Percentiles rank a stretch among this genome's conserved stretches.
These are phyloP conservation scores for Cladopsammia gracilis DNA, from an alignment of 64 coral and sea anemone genomes.

Conservation along the genomic window DNA sequence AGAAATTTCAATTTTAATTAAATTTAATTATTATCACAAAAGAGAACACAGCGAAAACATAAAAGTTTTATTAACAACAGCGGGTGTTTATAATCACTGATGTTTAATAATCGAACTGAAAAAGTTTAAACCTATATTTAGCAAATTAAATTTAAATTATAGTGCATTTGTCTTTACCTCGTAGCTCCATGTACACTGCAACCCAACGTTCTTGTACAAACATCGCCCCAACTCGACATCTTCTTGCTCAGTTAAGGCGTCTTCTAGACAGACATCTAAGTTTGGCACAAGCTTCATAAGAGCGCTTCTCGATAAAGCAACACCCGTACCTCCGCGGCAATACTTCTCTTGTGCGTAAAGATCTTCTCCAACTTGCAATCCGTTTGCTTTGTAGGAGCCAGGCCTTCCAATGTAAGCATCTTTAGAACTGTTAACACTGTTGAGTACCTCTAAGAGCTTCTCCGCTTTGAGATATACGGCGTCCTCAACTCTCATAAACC, in stretches of 20 bases:
- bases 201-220: slow-evolving; percentile 56
- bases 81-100: no score
- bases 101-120: no score
- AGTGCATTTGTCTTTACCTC: slow-evolving; percentile 50
- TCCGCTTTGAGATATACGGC: slow-evolving; percentile 86
- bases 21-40: no score
- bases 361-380: slow-evolving; percentile 13
- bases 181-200: slow-evolving; percentile 88
- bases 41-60: no score
- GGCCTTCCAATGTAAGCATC: slow-evolving; percentile 92
- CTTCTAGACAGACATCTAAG: slow-evolving; percentile 66
- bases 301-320: slow-evolving; percentile 56
- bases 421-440: slow-evolving; percentile 89
- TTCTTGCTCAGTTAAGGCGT: slow-evolving; percentile 69
- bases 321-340: slow-evolving; percentile 82
- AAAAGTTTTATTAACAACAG: no score
- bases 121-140: no score
- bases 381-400: slow-evolving; percentile 35
- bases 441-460: slow-evolving; percentile 90
- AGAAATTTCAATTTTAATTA: no score
- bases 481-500: slow-evolving; percentile 96
- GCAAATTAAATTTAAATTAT: no score
- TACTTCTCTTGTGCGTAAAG: slow-evolving; percentile 88
- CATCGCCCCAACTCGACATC: slow-evolving; percentile 82
- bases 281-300: slow-evolving; percentile 31